A percentile compares a stretch with the other conserved stretches of the same genome.
These are phyloP conservation scores for Grantiella picta DNA, from an alignment of 2,113 vertebrate species.

Conservation along the genomic window DNA sequence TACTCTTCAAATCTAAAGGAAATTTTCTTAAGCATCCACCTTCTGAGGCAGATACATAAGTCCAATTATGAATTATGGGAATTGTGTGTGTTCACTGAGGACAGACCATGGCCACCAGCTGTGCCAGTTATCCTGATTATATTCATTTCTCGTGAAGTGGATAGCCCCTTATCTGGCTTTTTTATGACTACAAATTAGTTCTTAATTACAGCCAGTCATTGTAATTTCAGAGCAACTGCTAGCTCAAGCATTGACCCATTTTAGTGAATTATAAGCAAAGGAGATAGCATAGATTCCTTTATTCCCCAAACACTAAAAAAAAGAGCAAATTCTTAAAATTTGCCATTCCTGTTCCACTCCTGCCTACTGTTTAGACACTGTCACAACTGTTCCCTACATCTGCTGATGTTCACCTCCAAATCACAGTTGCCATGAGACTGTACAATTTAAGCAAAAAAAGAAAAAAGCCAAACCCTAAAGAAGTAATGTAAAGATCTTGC, in stretches of 20 bases:
- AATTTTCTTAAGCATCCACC: conserved; percentile 30
- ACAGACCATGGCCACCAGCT: conserved; percentile 47
- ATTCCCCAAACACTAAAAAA: conserved; percentile 7
- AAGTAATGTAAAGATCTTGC: neutral
- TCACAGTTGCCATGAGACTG: neutral
- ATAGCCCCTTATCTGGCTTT: conserved; percentile 60
- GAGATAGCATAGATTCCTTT: conserved; percentile 14
- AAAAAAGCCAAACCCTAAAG: neutral
- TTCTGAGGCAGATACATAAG: neutral
- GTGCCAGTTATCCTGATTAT: conserved; percentile 55
- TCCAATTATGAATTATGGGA: conserved; percentile 14
- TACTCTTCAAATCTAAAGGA: neutral
- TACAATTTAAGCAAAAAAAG: neutral
- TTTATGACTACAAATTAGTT: conserved; percentile 68
- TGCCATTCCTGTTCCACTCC: neutral
- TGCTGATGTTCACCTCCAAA: neutral
- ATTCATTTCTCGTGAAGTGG: conserved; percentile 54
- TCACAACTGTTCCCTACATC: neutral
- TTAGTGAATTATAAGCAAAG: conserved; percentile 51
- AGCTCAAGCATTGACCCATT: conserved; percentile 60
- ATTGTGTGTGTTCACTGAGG: neutral
- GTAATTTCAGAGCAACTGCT: conserved; percentile 61
- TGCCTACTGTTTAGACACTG: neutral
- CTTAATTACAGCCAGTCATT: conserved; percentile 64
- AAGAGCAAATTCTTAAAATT: neutral